phyloP scores from a whole-genome alignment of 2,113 vertebrate genomes.

The Menura novaehollandiae region DNA sequence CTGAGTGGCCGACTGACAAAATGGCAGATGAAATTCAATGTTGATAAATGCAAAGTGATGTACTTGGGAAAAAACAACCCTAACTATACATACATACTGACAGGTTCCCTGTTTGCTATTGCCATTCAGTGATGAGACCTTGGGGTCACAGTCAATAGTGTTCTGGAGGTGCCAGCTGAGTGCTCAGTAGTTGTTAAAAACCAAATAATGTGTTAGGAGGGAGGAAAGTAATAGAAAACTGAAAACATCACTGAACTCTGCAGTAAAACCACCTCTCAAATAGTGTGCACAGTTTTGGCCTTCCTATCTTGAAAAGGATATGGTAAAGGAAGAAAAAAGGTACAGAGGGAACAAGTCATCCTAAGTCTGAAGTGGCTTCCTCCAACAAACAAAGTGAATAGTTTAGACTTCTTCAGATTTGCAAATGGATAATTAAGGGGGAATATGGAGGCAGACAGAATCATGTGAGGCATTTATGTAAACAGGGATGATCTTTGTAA shows the following conservation, averaged over 20 bases:
- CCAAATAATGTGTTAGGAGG: background rate
- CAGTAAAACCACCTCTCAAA: background rate
- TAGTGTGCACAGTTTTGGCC: background rate
- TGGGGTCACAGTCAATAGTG: slow-evolving; percentile 4
- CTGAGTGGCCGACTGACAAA: slow-evolving; percentile 11
- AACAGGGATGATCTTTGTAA: background rate
- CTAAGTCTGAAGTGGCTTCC: background rate
- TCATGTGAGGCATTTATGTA: background rate
- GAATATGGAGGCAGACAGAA: background rate
- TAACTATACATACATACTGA: slow-evolving; percentile 3
- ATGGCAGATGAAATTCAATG: slow-evolving; percentile 28
- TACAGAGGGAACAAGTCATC: background rate
- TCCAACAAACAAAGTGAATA: background rate
- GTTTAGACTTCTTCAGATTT: background rate
- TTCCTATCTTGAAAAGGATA: background rate
- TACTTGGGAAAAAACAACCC: slow-evolving; percentile 6
- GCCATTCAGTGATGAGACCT: slow-evolving; percentile 9
- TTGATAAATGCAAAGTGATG: slow-evolving; percentile 42
- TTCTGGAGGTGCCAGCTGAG: slow-evolving; percentile 28
- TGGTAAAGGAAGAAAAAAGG: background rate
- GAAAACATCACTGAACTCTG: background rate
- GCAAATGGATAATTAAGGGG: background rate
- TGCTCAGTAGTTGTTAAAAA: slow-evolving; percentile 8
- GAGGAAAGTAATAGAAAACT: slow-evolving; percentile 27
- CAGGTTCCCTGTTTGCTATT: slow-evolving; percentile 25